Evolutionary conservation across 2,888 invertebrate genomes (phyloP).

Genomic region (Scaptomyza reducta): DNA sequence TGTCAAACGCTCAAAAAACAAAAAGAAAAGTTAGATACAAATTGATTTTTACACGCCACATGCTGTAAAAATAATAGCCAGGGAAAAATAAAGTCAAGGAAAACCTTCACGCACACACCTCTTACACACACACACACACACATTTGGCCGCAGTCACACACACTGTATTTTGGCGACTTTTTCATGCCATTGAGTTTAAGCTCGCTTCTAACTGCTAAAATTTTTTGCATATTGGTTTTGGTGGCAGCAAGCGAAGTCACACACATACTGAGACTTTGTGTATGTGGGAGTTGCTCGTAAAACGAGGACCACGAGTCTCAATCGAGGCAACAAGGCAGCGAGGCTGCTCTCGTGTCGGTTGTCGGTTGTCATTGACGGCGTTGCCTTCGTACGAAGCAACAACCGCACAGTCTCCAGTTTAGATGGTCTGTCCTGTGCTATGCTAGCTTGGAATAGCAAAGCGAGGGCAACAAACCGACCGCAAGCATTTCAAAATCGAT

Average conservation of each 20-base stretch:
- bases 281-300: conserved; percentile 70
- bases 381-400: conserved; percentile 66
- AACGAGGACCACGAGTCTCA: conserved; percentile 36
- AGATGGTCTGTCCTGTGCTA: conserved; percentile 8
- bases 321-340: conserved; percentile 29
- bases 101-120: conserved; percentile 42
- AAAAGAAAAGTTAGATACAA: conserved; percentile 49
- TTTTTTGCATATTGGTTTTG: conserved; percentile 73
- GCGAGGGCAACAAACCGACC: conserved; percentile 12
- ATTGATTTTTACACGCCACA: conserved; percentile 69
- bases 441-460: conserved; percentile 6
- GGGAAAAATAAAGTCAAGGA: conserved; percentile 55
- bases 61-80: conserved; percentile 21
- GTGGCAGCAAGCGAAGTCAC: conserved; percentile 27
- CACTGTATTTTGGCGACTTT: conserved; percentile 61
- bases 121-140: conserved; percentile 15
- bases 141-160: not conserved
- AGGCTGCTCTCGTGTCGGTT: conserved; percentile 39
- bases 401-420: conserved; percentile 56
- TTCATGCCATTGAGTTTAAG: conserved; percentile 66
- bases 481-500: conserved; percentile 69
- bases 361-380: conserved; percentile 51
- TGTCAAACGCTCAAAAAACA: conserved; percentile 18
- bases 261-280: conserved; percentile 25
- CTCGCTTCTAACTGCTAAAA: conserved; percentile 50